Conservation (phyloP, 2,888 invertebrate species). For the Pheosia gnoma region DNA sequence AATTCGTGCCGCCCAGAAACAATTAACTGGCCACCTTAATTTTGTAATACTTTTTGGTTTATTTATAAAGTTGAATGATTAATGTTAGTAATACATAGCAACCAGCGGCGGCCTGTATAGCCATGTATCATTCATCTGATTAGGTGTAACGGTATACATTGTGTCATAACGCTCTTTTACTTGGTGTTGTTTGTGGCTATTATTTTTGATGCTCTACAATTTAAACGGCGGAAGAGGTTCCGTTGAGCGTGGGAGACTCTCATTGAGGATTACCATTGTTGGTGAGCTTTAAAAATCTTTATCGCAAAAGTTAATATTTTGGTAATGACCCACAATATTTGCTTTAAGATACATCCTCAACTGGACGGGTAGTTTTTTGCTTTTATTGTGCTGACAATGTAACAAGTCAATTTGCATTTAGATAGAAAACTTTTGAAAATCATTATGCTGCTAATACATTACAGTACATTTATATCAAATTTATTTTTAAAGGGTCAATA, state of each 20-base stretch:
- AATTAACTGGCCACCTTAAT: constrained; percentile 44
- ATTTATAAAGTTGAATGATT: constrained; percentile 48
- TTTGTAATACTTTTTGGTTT: constrained; percentile 34
- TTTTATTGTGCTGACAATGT: neutral
- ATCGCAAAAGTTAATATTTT: constrained; percentile 49
- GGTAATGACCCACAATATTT: constrained; percentile 32
- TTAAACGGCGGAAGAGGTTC: constrained; percentile 72
- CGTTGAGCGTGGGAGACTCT: constrained; percentile 68
- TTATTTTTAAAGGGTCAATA: constrained; percentile 48
- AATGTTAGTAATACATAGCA: constrained; percentile 57
- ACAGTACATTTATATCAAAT: constrained; percentile 19
- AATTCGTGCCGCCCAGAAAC: constrained; percentile 49
- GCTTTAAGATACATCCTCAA: constrained; percentile 11
- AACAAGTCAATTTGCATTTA: neutral
- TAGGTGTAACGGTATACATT: constrained; percentile 56
- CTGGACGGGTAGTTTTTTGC: constrained; percentile 4
- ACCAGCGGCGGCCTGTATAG: constrained; percentile 43
- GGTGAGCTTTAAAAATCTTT: constrained; percentile 50
- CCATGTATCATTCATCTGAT: constrained; percentile 53
- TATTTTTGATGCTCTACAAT: constrained; percentile 64
- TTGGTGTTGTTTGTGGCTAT: constrained; percentile 62
- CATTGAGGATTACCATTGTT: constrained; percentile 64
- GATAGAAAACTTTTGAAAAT: constrained; percentile 19
- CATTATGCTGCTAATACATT: constrained; percentile 11
- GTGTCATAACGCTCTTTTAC: constrained; percentile 57